These are phyloP conservation scores for Aurelia sp. DNA, from an alignment of 30 jellyfish, hydroid and myxozoan genomes.

Conservation along the genomic window DNA sequence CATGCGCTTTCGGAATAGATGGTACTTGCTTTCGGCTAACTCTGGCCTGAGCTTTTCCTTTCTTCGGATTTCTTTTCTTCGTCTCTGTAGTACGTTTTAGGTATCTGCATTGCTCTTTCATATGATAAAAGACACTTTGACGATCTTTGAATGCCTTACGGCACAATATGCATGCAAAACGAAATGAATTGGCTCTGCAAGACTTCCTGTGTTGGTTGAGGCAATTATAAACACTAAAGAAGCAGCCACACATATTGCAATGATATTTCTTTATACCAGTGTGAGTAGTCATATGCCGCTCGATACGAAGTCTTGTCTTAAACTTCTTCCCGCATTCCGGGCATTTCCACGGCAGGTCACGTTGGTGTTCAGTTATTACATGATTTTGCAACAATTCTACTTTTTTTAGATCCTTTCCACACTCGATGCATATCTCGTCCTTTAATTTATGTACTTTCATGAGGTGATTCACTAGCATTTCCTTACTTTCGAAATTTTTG, in stretches of 20 bases:
- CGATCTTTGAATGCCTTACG: constrained; percentile 20
- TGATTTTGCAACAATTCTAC: neutral
- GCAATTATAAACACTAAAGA: neutral
- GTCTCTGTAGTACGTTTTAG: neutral
- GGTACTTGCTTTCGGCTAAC: too few relatives aligned
- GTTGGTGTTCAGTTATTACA: neutral
- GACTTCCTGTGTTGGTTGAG: neutral
- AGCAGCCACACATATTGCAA: neutral
- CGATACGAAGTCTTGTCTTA: neutral
- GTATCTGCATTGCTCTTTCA: constrained; percentile 13
- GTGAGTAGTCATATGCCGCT: neutral
- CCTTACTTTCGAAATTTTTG: neutral
- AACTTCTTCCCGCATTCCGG: neutral
- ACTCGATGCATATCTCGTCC: neutral
- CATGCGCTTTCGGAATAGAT: too few relatives aligned
- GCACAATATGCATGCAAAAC: constrained; percentile 32
- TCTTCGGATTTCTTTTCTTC: too few relatives aligned
- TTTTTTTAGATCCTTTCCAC: neutral
- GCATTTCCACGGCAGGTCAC: constrained; percentile 12
- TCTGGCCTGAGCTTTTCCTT: too few relatives aligned
- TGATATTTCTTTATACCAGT: neutral
- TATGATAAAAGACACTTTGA: neutral
- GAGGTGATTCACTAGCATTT: constrained; percentile 8
- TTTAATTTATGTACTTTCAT: neutral
- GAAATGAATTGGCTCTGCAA: neutral